Percentiles rank a stretch among this genome's conserved stretches.
Conservation (phyloP, 1,140 invertebrate genomes). For the Drosophila orosa region DNA sequence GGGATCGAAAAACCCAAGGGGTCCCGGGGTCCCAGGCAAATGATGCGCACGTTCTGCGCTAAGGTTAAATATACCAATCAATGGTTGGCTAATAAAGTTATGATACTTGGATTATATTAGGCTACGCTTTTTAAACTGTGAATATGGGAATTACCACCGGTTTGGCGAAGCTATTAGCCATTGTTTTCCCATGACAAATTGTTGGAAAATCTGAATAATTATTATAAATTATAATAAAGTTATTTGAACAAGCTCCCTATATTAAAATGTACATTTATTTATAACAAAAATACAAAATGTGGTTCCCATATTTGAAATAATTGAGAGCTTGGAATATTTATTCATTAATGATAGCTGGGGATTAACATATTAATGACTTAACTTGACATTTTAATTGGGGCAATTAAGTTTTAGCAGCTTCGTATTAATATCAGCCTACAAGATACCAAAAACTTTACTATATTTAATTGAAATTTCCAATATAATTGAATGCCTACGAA, state of each 20-base stretch:
- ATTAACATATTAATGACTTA: conserved; percentile 27
- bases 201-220: conserved; percentile 37
- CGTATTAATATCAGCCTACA: not conserved
- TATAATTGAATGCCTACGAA: conserved; percentile 11
- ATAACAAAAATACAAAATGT: conserved; percentile 14
- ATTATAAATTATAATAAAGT: conserved; percentile 15
- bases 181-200: conserved; percentile 48
- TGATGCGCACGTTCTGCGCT: conserved; percentile 74
- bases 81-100: conserved; percentile 49
- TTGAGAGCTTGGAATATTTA: conserved; percentile 19
- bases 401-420: conserved; percentile 11
- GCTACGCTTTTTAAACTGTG: conserved; percentile 35
- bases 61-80: conserved; percentile 71
- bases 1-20: conserved; percentile 15
- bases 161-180: conserved; percentile 18
- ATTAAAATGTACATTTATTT: conserved; percentile 22
- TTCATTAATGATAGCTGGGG: not conserved
- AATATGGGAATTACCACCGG: conserved; percentile 26
- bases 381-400: conserved; percentile 21
- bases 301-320: conserved; percentile 39
- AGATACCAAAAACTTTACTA: not conserved
- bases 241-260: conserved; percentile 17
- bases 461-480: conserved; percentile 13
- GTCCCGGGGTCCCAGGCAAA: conserved; percentile 47
- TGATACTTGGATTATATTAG: conserved; percentile 30